Evolutionary conservation across 1,140 invertebrate genomes (phyloP).

Genomic region (Drosophila equinoxialis): DNA sequence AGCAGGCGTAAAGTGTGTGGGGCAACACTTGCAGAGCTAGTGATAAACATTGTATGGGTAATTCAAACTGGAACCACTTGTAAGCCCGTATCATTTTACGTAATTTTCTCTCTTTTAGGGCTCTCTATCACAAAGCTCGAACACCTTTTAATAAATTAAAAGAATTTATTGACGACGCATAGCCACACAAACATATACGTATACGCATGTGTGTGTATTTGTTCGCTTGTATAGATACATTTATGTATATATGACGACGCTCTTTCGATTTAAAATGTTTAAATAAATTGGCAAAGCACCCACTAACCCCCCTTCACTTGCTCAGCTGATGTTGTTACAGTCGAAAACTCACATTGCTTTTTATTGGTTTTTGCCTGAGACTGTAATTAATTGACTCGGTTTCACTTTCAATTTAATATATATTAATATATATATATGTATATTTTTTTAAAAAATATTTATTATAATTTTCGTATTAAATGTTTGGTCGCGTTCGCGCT

Average conservation of each 20-base stretch:
- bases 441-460: background rate
- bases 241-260: background rate
- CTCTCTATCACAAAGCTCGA: conserved; percentile 2
- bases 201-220: background rate
- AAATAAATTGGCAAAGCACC: conserved; percentile 3
- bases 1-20: background rate
- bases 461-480: background rate
- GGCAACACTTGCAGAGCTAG: background rate
- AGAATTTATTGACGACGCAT: background rate
- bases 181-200: too few species aligned
- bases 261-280: conserved; percentile 11
- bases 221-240: background rate
- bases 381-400: background rate
- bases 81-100: conserved; percentile 16
- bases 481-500: conserved; percentile 8
- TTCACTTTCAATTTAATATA: conserved; percentile 5
- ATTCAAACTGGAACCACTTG: conserved; percentile 24
- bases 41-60: background rate
- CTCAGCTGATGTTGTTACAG: background rate
- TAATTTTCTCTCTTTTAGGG: background rate
- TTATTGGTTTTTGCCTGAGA: conserved; percentile 1
- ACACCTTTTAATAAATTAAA: conserved; percentile 15
- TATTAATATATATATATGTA: background rate
- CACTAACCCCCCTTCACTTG: background rate
- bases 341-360: background rate